phyloP scores from a whole-genome alignment of 2,797 vertebrate genomes.

The Megalops cyprinoides region DNA sequence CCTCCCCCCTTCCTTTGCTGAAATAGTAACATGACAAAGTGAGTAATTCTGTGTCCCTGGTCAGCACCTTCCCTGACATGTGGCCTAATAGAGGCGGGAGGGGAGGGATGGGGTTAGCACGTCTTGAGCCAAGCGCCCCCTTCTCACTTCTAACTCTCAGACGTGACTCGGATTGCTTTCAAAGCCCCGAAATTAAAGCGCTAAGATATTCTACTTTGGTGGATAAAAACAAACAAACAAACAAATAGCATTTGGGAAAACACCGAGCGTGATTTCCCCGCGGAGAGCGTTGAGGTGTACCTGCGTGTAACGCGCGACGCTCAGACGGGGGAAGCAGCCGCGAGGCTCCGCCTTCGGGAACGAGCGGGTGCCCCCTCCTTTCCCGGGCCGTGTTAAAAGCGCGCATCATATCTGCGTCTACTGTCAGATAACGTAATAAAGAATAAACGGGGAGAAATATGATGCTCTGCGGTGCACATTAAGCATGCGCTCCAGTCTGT shows the following conservation, averaged over 20 bases:
- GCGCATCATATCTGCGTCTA: constrained; percentile 39
- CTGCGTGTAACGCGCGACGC: neutral
- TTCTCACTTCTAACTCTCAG: too few relatives aligned
- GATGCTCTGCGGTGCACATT: constrained; percentile 37
- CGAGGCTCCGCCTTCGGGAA: neutral
- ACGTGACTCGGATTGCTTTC: too few relatives aligned
- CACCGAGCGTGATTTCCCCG: neutral
- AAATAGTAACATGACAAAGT: constrained; percentile 68
- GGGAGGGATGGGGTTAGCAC: too few relatives aligned
- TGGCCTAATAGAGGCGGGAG: constrained; percentile 35
- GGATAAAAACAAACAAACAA: too few relatives aligned
- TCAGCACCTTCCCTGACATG: constrained; percentile 66
- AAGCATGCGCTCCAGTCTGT: constrained; percentile 43
- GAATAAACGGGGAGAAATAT: constrained; percentile 15
- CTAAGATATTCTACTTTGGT: too few relatives aligned
- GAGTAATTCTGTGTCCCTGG: constrained; percentile 66
- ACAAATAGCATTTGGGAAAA: too few relatives aligned
- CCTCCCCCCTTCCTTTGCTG: constrained; percentile 40
- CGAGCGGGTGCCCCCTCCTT: constrained; percentile 22
- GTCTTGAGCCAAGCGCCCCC: too few relatives aligned
- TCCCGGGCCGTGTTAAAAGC: constrained; percentile 40
- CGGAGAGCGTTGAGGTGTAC: neutral
- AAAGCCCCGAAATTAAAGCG: too few relatives aligned
- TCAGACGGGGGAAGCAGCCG: neutral
- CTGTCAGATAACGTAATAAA: constrained; percentile 55